phyloP scores from a whole-genome alignment of 2,888 invertebrate species.

The Ophion costatus region DNA sequence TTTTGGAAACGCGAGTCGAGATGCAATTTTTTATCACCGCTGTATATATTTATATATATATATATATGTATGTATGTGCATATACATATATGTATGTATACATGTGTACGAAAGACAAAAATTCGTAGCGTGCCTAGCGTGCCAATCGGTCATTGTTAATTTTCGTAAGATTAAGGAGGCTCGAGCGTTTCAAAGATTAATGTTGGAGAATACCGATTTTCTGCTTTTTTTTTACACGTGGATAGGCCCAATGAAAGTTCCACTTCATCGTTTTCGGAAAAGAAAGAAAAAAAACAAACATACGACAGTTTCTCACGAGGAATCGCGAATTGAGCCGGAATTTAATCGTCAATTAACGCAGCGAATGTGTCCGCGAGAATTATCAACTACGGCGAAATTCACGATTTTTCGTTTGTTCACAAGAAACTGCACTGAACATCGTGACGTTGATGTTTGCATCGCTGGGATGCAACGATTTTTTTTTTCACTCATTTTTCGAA shows the following conservation, averaged over 20 bases:
- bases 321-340: no score
- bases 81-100: slow-evolving; percentile 32
- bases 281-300: background rate
- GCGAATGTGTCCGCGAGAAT: no score
- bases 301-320: no score
- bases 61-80: no score
- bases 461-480: no score
- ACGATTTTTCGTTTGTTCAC: no score
- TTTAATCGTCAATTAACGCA: no score
- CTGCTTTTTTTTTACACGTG: background rate
- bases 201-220: background rate
- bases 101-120: slow-evolving; percentile 27
- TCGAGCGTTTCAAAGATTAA: background rate
- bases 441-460: no score
- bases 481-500: no score
- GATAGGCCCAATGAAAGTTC: no score
- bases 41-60: slow-evolving; percentile 21
- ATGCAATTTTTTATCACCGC: slow-evolving; percentile 35
- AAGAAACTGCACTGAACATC: background rate
- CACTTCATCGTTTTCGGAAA: slow-evolving; percentile 8
- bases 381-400: no score
- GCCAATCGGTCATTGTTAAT: slow-evolving; percentile 66
- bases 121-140: slow-evolving; percentile 67
- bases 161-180: slow-evolving; percentile 8
- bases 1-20: slow-evolving; percentile 63